Conservation (phyloP, 2,888 invertebrate genomes). For the Campoletis raptor region DNA sequence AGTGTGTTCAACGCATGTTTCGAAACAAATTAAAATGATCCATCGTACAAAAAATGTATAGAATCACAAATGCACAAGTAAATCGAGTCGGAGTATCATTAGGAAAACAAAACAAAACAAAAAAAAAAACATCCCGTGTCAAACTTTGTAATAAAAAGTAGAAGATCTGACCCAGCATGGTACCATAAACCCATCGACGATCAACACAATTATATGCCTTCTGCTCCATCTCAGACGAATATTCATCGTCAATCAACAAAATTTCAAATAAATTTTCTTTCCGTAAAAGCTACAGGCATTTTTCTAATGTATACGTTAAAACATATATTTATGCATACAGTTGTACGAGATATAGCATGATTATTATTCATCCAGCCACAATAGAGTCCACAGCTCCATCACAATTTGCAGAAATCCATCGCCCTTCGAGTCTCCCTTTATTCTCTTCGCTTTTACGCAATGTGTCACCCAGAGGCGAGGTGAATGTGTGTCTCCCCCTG, state of each 20-base stretch:
- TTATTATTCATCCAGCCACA: slow-evolving; percentile 42
- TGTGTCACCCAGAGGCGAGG: slow-evolving; percentile 50
- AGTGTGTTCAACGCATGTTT: not conserved
- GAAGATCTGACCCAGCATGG: not conserved
- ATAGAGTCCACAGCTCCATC: slow-evolving; percentile 34
- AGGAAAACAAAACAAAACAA: not conserved
- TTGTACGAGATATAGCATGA: slow-evolving; percentile 3
- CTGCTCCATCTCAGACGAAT: not conserved
- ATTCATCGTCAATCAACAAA: not conserved
- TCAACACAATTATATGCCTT: not conserved
- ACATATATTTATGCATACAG: not conserved
- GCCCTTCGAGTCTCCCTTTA: slow-evolving; percentile 42
- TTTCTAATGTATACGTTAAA: not conserved
- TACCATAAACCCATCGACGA: slow-evolving; percentile 2
- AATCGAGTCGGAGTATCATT: not conserved
- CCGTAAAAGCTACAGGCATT: not conserved
- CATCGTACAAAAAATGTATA: not conserved
- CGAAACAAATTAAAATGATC: not conserved
- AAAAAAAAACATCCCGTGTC: not conserved
- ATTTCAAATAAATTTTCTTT: slow-evolving; percentile 2
- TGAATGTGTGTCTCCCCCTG: slow-evolving; percentile 48
- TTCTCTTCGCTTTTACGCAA: slow-evolving; percentile 53
- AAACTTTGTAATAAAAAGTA: not conserved
- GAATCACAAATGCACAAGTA: not conserved
- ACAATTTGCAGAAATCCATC: slow-evolving; percentile 54